A percentile compares a stretch with the other conserved stretches of the same genome.
Conservation (phyloP, 2,797 vertebrate species). For the Danio albolineatus region DNA sequence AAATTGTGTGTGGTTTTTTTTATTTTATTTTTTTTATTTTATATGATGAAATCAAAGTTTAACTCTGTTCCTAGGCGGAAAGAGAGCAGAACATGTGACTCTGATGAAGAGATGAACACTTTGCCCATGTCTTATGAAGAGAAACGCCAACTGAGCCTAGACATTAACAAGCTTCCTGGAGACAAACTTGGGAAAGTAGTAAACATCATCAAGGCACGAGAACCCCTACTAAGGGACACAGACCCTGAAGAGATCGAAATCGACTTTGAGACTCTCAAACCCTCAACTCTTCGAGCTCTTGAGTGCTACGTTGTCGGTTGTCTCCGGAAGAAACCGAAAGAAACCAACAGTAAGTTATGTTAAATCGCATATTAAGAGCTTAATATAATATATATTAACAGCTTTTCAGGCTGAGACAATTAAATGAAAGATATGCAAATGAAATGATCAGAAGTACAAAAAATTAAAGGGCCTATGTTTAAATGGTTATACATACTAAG, state of each 20-base stretch:
- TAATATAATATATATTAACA: no score
- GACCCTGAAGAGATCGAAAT: constrained; percentile 86
- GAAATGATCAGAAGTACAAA: background rate
- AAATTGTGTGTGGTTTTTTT: background rate
- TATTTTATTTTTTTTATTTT: no score
- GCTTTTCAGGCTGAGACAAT: background rate
- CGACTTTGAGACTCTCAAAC: constrained; percentile 88
- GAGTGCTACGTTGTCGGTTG: constrained; percentile 84
- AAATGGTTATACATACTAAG: background rate
- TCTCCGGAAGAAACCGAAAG: constrained; percentile 79
- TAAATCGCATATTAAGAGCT: background rate
- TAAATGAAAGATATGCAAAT: background rate
- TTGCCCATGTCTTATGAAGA: constrained; percentile 87
- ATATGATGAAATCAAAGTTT: constrained; percentile 8
- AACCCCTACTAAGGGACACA: constrained; percentile 77
- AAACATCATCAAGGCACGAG: constrained; percentile 86
- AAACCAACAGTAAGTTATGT: constrained; percentile 74
- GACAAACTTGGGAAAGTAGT: constrained; percentile 87
- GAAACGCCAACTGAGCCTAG: constrained; percentile 86
- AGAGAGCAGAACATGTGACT: constrained; percentile 48
- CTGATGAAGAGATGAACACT: constrained; percentile 72
- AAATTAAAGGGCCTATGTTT: background rate
- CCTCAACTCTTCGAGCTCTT: constrained; percentile 86
- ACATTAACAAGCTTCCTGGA: constrained; percentile 90
- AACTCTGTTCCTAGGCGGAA: constrained; percentile 65